These are phyloP conservation scores for Acromyrmex heyeri DNA, from an alignment of 1,140 invertebrate species.

Conservation along the genomic window DNA sequence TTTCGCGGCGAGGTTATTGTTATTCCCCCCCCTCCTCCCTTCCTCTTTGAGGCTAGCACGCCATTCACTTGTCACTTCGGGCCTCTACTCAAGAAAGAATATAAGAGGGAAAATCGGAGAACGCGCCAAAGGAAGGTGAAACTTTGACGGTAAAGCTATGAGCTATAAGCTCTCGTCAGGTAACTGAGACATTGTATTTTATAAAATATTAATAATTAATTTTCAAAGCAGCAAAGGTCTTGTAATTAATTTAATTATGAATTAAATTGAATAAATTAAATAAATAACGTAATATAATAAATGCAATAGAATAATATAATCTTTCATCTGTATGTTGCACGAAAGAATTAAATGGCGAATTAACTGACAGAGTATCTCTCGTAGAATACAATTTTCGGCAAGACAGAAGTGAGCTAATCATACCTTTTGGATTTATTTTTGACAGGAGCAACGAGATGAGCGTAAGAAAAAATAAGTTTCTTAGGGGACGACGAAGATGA, in stretches of 20 bases:
- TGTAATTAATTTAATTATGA: slow-evolving; percentile 1
- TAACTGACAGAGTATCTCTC: not conserved
- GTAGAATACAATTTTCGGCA: not conserved
- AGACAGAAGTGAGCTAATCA: slow-evolving; percentile 3
- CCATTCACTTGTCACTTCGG: slow-evolving; percentile 71
- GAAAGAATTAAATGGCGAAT: not conserved
- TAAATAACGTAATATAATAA: not conserved
- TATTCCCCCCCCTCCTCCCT: slow-evolving; percentile 40
- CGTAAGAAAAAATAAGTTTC: slow-evolving; percentile 27
- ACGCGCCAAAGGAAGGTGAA: slow-evolving; percentile 12
- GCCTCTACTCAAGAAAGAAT: slow-evolving; percentile 48
- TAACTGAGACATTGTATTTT: not conserved
- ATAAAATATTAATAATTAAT: slow-evolving; percentile 29
- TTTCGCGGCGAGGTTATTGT: slow-evolving; percentile 65
- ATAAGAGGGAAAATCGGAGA: slow-evolving; percentile 50
- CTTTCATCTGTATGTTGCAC: not conserved
- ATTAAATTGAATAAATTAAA: slow-evolving; percentile 10
- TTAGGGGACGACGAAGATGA: slow-evolving; percentile 31
- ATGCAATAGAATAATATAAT: not conserved
- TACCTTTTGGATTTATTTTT: slow-evolving; percentile 32
- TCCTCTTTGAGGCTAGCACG: slow-evolving; percentile 52
- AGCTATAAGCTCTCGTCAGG: not conserved
- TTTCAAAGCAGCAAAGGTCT: not conserved
- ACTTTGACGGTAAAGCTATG: slow-evolving; percentile 30
- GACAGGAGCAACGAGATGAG: slow-evolving; percentile 21